Percentiles rank a stretch among this genome's conserved stretches.
These are phyloP conservation scores for Mirounga angustirostris DNA, from an alignment of 2,113 vertebrate genomes.

Conservation along the genomic window DNA sequence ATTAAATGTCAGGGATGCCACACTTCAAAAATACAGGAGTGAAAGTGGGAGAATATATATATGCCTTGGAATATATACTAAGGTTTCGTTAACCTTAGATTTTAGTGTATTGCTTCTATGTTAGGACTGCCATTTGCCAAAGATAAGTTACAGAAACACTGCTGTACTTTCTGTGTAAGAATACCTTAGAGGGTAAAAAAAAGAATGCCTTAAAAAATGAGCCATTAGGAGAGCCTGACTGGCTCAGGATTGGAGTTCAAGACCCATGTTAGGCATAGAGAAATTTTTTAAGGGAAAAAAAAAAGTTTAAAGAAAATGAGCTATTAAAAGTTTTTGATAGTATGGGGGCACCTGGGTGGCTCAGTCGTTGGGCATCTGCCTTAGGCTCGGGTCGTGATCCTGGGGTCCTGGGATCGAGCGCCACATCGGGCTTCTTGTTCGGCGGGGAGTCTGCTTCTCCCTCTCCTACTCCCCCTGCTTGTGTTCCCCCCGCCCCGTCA, in stretches of 20 bases:
- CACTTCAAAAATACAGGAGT: background rate
- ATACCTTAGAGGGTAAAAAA: background rate
- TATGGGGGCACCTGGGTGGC: background rate
- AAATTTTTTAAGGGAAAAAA: background rate
- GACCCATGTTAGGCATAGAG: background rate
- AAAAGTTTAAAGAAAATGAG: background rate
- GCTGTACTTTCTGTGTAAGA: background rate
- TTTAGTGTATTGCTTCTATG: slow-evolving; percentile 30
- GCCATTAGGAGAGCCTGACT: background rate
- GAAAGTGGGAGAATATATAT: background rate
- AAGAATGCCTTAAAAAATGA: background rate
- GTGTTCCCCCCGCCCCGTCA: too few species aligned
- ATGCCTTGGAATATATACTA: background rate
- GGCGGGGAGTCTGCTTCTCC: too few species aligned
- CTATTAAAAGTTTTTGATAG: background rate
- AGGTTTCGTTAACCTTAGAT: background rate
- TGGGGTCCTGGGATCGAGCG: too few species aligned
- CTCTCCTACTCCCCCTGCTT: too few species aligned
- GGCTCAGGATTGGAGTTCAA: background rate
- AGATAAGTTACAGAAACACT: background rate
- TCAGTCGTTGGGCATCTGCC: background rate
- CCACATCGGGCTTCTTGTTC: too few species aligned
- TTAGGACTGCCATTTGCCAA: background rate
- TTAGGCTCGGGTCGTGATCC: too few species aligned
- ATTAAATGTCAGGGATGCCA: slow-evolving; percentile 5